These are phyloP conservation scores for Pegoplata infirma DNA, from an alignment of 2,888 invertebrate species.

Conservation along the genomic window DNA sequence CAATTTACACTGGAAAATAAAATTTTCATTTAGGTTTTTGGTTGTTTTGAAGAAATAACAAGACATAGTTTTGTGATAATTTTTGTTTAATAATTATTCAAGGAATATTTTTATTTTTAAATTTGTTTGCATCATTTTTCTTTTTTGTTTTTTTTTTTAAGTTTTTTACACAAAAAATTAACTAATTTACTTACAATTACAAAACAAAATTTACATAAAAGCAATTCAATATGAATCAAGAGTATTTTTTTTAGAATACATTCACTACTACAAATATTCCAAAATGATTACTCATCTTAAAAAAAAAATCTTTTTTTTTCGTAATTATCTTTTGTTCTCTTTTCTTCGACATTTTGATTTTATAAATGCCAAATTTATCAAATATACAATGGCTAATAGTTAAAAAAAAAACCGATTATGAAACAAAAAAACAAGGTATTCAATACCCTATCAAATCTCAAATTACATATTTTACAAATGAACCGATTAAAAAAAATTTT, in stretches of 20 bases:
- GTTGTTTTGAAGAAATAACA: slow-evolving; percentile 46
- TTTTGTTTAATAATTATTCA: slow-evolving; percentile 45
- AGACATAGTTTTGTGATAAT: slow-evolving; percentile 46
- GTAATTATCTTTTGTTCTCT: too few species aligned
- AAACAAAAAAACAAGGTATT: too few species aligned
- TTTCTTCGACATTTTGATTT: too few species aligned
- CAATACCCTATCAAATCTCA: too few species aligned
- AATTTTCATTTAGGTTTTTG: slow-evolving; percentile 59
- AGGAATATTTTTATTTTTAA: slow-evolving; percentile 54
- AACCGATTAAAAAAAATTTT: too few species aligned
- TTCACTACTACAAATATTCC: slow-evolving; percentile 27
- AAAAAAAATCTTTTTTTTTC: slow-evolving; percentile 1
- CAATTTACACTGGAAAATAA: slow-evolving; percentile 64
- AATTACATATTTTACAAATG: too few species aligned
- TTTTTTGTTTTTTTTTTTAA: slow-evolving; percentile 16
- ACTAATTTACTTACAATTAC: slow-evolving; percentile 47
- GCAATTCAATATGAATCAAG: slow-evolving; percentile 74
- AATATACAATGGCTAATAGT: too few species aligned
- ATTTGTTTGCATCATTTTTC: slow-evolving; percentile 31
- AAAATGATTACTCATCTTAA: slow-evolving; percentile 41
- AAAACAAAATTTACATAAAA: slow-evolving; percentile 44
- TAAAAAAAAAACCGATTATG: too few species aligned
- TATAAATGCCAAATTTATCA: too few species aligned
- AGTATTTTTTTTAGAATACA: slow-evolving; percentile 41
- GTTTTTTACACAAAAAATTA: slow-evolving; percentile 50